phyloP scores from a whole-genome alignment of 1,140 invertebrate species.

The Drosophila ambigua region DNA sequence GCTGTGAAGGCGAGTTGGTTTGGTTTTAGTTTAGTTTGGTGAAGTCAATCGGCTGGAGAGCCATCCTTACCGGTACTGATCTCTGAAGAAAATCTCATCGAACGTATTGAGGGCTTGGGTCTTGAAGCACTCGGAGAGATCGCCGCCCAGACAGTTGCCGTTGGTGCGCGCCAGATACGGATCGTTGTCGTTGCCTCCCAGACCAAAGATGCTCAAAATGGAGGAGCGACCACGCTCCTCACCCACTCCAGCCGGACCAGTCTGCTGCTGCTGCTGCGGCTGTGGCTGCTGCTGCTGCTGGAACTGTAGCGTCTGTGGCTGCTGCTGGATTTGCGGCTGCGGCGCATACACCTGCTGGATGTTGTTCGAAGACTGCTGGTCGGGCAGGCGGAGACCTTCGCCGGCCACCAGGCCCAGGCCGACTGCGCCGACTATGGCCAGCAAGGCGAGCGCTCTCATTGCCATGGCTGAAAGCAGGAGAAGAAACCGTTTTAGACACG shows the following conservation, averaged over 20 bases:
- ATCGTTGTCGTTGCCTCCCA: slow-evolving; percentile 88
- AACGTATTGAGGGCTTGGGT: slow-evolving; percentile 89
- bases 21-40: too few relatives aligned
- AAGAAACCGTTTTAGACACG: slow-evolving; percentile 41
- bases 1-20: slow-evolving; percentile 62
- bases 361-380: slow-evolving; percentile 84
- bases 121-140: slow-evolving; percentile 92
- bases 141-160: slow-evolving; percentile 88
- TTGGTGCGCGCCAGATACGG: slow-evolving; percentile 90
- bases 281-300: slow-evolving; percentile 53
- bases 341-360: slow-evolving; percentile 72
- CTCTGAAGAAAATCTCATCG: slow-evolving; percentile 90
- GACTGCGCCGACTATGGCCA: slow-evolving; percentile 44
- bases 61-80: slow-evolving; percentile 85
- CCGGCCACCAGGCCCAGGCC: slow-evolving; percentile 82
- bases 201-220: slow-evolving; percentile 89
- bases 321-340: slow-evolving; percentile 60
- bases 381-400: slow-evolving; percentile 85
- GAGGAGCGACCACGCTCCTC: slow-evolving; percentile 81
- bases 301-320: slow-evolving; percentile 62
- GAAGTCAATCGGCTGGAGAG: background rate
- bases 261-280: slow-evolving; percentile 43
- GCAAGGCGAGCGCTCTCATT: slow-evolving; percentile 53
- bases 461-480: slow-evolving; percentile 63
- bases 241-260: slow-evolving; percentile 36